Percentiles rank a stretch among this genome's conserved stretches.
Conservation (phyloP, 2,113 vertebrate genomes). For the Ictalurus punctatus region DNA sequence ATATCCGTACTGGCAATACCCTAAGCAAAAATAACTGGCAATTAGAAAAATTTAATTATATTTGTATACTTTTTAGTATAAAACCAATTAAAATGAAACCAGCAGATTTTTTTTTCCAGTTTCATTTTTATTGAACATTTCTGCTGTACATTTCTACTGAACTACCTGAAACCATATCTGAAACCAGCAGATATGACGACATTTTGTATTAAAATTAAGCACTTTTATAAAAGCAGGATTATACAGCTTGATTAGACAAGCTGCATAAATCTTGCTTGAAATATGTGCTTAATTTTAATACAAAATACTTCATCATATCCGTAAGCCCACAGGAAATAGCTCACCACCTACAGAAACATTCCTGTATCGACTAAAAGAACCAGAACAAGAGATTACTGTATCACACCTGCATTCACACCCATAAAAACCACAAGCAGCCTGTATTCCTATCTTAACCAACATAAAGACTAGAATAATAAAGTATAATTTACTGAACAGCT, state of each 20-base stretch:
- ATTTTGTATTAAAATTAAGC: too few species aligned
- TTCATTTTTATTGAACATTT: too few species aligned
- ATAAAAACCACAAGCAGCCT: neutral
- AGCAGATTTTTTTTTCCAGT: too few species aligned
- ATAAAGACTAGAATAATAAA: neutral
- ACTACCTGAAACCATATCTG: too few species aligned
- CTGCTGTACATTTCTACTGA: too few species aligned
- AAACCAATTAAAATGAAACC: neutral
- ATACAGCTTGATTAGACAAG: neutral
- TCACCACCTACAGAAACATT: constrained; percentile 28
- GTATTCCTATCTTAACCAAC: neutral
- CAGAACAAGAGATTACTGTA: constrained; percentile 13
- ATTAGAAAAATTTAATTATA: neutral
- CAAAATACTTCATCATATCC: neutral
- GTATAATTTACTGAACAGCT: neutral
- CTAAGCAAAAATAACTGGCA: neutral
- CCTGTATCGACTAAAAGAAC: neutral
- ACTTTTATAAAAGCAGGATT: too few species aligned
- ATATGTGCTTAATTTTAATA: neutral
- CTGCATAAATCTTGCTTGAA: neutral
- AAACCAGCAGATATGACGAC: neutral
- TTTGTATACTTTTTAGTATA: neutral
- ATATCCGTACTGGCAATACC: neutral
- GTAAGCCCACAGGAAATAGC: constrained; percentile 18
- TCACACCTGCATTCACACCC: neutral